Conservation (phyloP, 2,113 vertebrate genomes). For the Pao palembangensis region DNA sequence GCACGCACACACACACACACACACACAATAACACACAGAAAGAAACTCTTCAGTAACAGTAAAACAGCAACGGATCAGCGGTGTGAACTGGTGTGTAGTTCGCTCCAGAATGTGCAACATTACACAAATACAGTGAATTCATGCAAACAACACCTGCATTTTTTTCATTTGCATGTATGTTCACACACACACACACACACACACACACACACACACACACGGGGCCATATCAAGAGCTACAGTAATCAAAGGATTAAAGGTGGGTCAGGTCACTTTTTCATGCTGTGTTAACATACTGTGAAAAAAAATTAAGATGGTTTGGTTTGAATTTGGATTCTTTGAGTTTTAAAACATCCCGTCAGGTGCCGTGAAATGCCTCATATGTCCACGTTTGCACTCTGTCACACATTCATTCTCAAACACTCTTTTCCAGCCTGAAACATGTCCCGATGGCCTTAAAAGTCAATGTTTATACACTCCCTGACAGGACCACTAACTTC, state of each 20-base stretch:
- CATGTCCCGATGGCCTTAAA: conserved; percentile 45
- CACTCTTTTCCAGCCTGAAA: conserved; percentile 19
- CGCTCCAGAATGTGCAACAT: conserved; percentile 14
- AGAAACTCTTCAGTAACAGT: conserved; percentile 18
- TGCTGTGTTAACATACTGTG: too few relatives aligned
- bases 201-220: background rate
- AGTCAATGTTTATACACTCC: conserved; percentile 62
- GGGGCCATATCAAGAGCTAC: too few relatives aligned
- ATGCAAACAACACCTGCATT: background rate
- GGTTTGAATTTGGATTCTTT: too few relatives aligned
- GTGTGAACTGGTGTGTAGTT: background rate
- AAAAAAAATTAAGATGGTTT: too few relatives aligned
- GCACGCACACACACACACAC: background rate
- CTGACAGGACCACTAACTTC: conserved; percentile 47
- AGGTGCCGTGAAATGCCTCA: conserved; percentile 10
- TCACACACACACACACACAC: background rate
- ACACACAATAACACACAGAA: background rate
- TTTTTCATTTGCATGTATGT: background rate
- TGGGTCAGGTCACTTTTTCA: too few relatives aligned
- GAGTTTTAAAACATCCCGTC: background rate
- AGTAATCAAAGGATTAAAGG: too few relatives aligned
- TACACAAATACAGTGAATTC: background rate
- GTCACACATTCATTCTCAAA: conserved; percentile 1
- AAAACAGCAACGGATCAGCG: conserved; percentile 2
- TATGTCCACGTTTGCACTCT: conserved; percentile 6